Conservation (phyloP, 2,888 invertebrate species). For the Xestoiulus laeticollis region DNA sequence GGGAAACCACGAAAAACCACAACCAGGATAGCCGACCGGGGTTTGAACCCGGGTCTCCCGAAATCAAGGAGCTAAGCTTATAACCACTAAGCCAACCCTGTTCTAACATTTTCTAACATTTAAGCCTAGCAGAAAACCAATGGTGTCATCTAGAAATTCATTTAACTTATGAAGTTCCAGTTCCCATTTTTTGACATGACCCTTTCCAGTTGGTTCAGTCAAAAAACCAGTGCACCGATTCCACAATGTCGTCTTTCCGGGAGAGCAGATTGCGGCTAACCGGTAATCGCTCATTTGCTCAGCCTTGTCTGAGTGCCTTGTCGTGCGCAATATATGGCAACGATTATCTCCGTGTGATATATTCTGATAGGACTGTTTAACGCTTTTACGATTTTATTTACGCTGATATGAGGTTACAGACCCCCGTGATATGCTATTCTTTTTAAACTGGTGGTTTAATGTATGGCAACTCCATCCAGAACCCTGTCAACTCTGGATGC, state of each 20-base stretch:
- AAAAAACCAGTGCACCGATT: background rate
- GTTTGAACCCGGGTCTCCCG: too few species aligned
- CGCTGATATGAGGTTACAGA: background rate
- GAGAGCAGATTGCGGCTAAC: background rate
- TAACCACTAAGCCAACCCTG: too few species aligned
- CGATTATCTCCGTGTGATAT: conserved; percentile 5
- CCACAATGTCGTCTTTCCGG: background rate
- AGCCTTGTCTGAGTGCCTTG: background rate
- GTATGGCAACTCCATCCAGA: background rate
- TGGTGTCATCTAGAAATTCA: background rate
- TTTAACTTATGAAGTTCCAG: too few species aligned
- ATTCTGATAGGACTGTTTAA: background rate
- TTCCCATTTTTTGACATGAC: too few species aligned
- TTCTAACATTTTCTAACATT: too few species aligned
- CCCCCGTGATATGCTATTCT: background rate
- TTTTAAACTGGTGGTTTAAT: background rate
- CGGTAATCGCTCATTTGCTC: background rate
- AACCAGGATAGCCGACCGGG: too few species aligned
- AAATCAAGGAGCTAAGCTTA: too few species aligned
- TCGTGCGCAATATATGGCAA: background rate
- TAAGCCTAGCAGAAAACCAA: too few species aligned
- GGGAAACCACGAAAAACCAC: too few species aligned
- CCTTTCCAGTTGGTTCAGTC: background rate
- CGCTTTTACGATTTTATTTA: background rate
- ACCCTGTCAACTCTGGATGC: background rate